These are phyloP conservation scores for Macrotis lagotis DNA, from an alignment of 2,113 vertebrate species.

Conservation along the genomic window DNA sequence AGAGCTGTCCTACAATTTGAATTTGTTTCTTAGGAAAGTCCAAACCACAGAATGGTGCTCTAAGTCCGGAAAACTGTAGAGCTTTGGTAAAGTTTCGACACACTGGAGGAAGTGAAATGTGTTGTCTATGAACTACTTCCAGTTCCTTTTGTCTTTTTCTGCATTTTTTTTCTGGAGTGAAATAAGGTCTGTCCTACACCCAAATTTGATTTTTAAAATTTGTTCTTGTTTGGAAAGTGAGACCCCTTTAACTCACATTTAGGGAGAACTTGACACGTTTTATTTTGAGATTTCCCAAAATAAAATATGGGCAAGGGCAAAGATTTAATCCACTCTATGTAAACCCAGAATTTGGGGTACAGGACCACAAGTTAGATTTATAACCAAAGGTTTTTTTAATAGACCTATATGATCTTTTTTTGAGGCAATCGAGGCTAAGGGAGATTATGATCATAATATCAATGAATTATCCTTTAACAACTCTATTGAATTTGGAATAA, in stretches of 20 bases:
- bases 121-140: neutral
- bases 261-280: neutral
- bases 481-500: neutral
- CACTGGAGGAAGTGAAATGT: neutral
- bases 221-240: neutral
- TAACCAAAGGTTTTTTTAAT: neutral
- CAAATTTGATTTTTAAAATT: neutral
- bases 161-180: neutral
- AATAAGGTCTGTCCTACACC: neutral
- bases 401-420: neutral
- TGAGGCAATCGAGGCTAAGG: too few species aligned
- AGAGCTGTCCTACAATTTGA: neutral
- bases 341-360: neutral
- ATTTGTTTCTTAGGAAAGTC: neutral
- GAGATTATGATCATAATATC: neutral
- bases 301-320: neutral
- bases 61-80: neutral
- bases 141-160: neutral
- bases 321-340: neutral
- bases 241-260: neutral
- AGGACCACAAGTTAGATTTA: neutral
- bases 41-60: neutral
- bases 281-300: neutral
- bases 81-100: neutral
- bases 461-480: neutral